Base-by-base conservation (phyloP, 2,113 vertebrate genomes). In the Oostethus manadensis region DNA sequence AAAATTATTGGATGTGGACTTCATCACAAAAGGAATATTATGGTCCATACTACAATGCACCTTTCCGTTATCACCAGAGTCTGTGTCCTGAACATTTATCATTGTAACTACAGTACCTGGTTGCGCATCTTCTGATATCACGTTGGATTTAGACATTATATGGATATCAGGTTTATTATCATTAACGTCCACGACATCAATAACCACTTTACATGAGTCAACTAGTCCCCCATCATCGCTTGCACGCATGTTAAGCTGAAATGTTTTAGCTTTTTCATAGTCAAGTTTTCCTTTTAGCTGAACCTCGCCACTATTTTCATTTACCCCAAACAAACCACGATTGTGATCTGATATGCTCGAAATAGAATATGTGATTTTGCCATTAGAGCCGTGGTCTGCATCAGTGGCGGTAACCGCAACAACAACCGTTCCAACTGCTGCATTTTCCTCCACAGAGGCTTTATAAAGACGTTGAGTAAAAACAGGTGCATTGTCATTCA, bases 401-500 rank as follows among this genome's bases (percentile, higher is more conserved):
- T 92, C 90, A 0, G 76, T 65, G 0, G 90, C 89, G 0, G 58
- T 68, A 0, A 93, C 66, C 0, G 70, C 76, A 1, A 86, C 79
- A 2, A 91, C 66, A 42, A 51, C 10, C 0, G 76, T 84, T 0
- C 81, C 88, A 47, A 63, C 22, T 0, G 74, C 64, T 0, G 74
- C 18, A 23, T 89, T 86, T 47, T 92, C 90, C 0, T 8, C 48
- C 6, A 92, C 10, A 10, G 56, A 78, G 8, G 66, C 71, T 6
- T 70, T 84, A 40, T 91, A 92, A 4, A 33, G n/a, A 0, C 74
- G 45, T 60, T 89, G 86, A 4, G 77, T 91, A 77, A 94, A 95
- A 53, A 73, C 9, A 2, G 94, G 94, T 0, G 90, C 90, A 0
- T 96, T 95, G 62, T 96, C 94, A 63, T 96, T 96, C 20, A 56